These are phyloP conservation scores for Diarsia mendica DNA, from an alignment of 2,888 invertebrate species.

Conservation along the genomic window DNA sequence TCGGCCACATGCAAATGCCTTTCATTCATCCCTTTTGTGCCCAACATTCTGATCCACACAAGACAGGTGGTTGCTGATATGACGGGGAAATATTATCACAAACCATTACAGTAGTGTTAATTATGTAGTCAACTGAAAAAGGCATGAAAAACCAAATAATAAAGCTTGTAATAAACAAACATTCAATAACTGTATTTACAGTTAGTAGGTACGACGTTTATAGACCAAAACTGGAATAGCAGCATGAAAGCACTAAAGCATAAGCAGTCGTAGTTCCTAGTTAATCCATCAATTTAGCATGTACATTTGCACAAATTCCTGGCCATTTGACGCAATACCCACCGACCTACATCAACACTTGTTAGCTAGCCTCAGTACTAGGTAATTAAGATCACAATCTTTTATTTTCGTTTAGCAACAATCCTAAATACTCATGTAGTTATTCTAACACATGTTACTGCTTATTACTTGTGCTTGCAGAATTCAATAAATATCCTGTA, in stretches of 20 bases:
- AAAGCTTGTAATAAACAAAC: background rate
- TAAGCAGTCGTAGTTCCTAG: slow-evolving; percentile 4
- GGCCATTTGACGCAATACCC: slow-evolving; percentile 61
- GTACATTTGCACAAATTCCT: slow-evolving; percentile 56
- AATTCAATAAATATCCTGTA: slow-evolving; percentile 8
- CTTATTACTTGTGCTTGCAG: slow-evolving; percentile 3
- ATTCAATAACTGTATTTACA: background rate
- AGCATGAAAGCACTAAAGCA: background rate
- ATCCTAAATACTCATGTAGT: slow-evolving; percentile 61
- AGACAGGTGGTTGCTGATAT: too few species aligned
- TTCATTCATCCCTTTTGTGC: too few species aligned
- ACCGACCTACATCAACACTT: slow-evolving; percentile 67
- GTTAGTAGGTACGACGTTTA: background rate
- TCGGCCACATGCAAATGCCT: too few species aligned
- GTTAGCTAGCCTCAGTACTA: slow-evolving; percentile 60
- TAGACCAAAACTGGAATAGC: slow-evolving; percentile 1
- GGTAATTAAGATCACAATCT: slow-evolving; percentile 73
- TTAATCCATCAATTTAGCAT: slow-evolving; percentile 35
- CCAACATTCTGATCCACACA: too few species aligned
- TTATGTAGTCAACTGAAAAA: too few species aligned
- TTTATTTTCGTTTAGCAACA: slow-evolving; percentile 67
- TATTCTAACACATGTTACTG: slow-evolving; percentile 38
- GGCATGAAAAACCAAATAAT: background rate
- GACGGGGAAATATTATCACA: background rate
- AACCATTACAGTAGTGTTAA: background rate